Evolutionary conservation across 2,888 invertebrate genomes (phyloP).

Genomic region (Dynastes grantii): DNA sequence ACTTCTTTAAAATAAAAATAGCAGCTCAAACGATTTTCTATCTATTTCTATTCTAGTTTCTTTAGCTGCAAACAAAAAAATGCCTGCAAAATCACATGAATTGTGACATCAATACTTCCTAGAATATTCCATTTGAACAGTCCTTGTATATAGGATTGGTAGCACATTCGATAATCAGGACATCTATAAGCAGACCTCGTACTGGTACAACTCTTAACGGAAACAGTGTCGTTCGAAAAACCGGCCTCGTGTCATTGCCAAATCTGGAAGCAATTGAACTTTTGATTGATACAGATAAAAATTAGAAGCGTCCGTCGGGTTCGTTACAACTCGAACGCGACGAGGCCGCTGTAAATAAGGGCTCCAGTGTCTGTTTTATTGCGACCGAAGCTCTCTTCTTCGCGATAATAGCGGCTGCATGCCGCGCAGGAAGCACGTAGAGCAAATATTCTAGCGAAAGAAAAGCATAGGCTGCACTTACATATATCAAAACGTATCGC

Average conservation of each 20-base stretch:
- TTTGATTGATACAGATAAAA: slow-evolving; percentile 57
- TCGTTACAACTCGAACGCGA: background rate
- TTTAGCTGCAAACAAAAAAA: too few species aligned
- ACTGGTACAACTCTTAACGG: slow-evolving; percentile 60
- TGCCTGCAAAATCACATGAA: too few species aligned
- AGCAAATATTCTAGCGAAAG: too few species aligned
- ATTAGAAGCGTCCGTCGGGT: background rate
- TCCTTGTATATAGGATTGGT: slow-evolving; percentile 60
- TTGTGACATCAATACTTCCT: too few species aligned
- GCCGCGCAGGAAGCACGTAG: too few species aligned
- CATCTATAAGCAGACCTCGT: slow-evolving; percentile 63
- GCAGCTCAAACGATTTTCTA: too few species aligned
- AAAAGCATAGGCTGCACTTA: slow-evolving; percentile 8
- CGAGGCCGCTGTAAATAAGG: slow-evolving; percentile 7
- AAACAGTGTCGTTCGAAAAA: slow-evolving; percentile 62
- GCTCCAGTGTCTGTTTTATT: background rate
- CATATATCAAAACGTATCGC: slow-evolving; percentile 3
- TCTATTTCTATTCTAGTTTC: too few species aligned
- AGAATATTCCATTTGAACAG: slow-evolving; percentile 42
- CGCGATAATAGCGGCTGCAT: background rate
- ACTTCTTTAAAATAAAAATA: too few species aligned
- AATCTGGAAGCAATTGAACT: slow-evolving; percentile 62
- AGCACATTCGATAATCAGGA: slow-evolving; percentile 61
- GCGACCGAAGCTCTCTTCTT: background rate
- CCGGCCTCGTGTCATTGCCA: slow-evolving; percentile 62